Base-by-base conservation (phyloP, 2,797 vertebrate genomes). In the Thaleichthys pacificus region DNA sequence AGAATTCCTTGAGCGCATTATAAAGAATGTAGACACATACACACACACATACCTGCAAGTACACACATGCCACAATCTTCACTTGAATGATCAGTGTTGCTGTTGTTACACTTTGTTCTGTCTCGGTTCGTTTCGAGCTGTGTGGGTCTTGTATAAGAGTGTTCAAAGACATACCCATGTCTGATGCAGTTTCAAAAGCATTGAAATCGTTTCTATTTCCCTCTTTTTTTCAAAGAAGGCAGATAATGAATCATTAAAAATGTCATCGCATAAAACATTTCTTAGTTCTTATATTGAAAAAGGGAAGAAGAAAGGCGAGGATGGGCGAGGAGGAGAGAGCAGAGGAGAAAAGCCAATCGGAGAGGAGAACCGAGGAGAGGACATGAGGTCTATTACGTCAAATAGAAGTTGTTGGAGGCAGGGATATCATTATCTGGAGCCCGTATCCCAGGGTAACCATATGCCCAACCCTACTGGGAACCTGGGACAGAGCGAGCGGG, bases 371-470 rank as follows among this genome's bases (percentile, higher is more conserved):
- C 21, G 35, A 63, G 28, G 5, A 14, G 14, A 49, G 64, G 54
- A 24, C 68, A 42, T 35, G 58, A 69, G 47, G 14, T n/a, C 68
- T 72, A 38, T 89, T 81, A 89, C 85, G 84, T 89, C 82, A 88
- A 89, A 83, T 68, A 64, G 61, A 51, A 49, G 56, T 80, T 77
- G 72, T 70, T 79, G 80, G 84, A 85, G 83, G 81, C 80, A 80
- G 77, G 74, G 77, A 72, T 80, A 72, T 56, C 71, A 71, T 84
- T 87, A 84, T 85, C 82, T 80, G 77, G 68, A 69, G 82, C 82
- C 79, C 76, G 82, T 85, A 79, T 89, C 87, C 88, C 83, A 89
- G 86, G 86, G 88, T 86, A 85, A 90, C 89, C 90, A 91, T 91
- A 92, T 92, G 91, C 86, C 82, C 66, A 65, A 81, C 83, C 74